Conservation (phyloP, 2,113 vertebrate species). For the Aspiorhynchus laticeps region DNA sequence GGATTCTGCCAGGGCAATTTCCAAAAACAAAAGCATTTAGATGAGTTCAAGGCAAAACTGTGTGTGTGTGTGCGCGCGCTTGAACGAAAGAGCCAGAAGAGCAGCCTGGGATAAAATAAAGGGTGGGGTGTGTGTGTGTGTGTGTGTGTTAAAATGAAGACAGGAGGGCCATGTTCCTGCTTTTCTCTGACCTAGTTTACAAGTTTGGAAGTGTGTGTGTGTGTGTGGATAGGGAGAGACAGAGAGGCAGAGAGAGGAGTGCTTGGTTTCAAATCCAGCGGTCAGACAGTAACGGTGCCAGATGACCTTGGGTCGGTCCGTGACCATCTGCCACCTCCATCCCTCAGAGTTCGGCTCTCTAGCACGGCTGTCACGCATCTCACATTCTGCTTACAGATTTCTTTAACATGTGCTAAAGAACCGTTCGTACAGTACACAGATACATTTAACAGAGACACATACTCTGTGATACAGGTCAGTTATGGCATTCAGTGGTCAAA, state of each 20-base stretch:
- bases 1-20: constrained; percentile 62
- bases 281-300: constrained; percentile 70
- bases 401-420: constrained; percentile 66
- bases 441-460: constrained; percentile 26
- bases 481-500: background rate
- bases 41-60: constrained; percentile 41
- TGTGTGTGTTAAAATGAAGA: constrained; percentile 68
- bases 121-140: constrained; percentile 3
- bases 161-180: constrained; percentile 65
- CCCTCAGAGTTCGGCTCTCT: constrained; percentile 78
- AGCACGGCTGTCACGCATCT: constrained; percentile 72
- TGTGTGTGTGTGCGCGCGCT: constrained; percentile 23
- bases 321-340: constrained; percentile 80
- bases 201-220: constrained; percentile 40
- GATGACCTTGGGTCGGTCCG: constrained; percentile 81
- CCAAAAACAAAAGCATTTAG: constrained; percentile 69
- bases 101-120: constrained; percentile 58
- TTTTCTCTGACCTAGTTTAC: constrained; percentile 72
- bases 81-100: constrained; percentile 39
- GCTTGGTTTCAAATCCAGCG: constrained; percentile 75
- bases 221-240: constrained; percentile 55
- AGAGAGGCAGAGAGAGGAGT: constrained; percentile 55
- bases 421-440: constrained; percentile 30
- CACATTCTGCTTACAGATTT: constrained; percentile 68
- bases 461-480: background rate